Percentiles rank a stretch among this genome's conserved stretches.
phyloP scores from a whole-genome alignment of 1,140 invertebrate genomes.

The Ridgeia piscesae region DNA sequence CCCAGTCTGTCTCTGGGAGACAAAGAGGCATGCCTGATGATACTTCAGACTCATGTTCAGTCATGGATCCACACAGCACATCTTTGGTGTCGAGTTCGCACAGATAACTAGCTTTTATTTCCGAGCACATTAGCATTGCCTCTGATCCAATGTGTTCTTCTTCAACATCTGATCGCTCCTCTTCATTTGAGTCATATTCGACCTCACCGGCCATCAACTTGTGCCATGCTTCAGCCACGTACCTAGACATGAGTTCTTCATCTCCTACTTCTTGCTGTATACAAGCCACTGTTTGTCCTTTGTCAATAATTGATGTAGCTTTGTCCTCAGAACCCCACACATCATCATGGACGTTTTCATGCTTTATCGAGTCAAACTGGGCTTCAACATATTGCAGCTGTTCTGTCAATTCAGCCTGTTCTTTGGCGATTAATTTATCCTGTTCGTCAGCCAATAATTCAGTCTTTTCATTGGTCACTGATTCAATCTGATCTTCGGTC shows the following conservation, averaged over 20 bases:
- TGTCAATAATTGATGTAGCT: background rate
- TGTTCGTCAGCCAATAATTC: no score
- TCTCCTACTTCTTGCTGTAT: background rate
- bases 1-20: background rate
- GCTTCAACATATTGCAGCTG: background rate
- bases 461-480: no score
- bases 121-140: background rate
- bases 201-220: background rate
- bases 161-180: no score
- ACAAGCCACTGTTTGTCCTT: background rate
- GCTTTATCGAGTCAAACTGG: background rate
- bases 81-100: background rate
- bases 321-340: background rate
- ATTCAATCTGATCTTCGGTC: no score
- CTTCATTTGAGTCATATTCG: background rate
- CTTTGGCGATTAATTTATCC: background rate
- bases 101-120: background rate
- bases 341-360: background rate
- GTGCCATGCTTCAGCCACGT: background rate
- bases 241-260: background rate
- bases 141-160: no score
- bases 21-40: background rate
- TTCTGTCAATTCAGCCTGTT: background rate
- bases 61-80: background rate
- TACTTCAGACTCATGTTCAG: background rate